A percentile compares a stretch with the other conserved stretches of the same genome.
These are phyloP conservation scores for Melanostigma gelatinosum DNA, from an alignment of 2,113 vertebrate genomes.

Conservation along the genomic window DNA sequence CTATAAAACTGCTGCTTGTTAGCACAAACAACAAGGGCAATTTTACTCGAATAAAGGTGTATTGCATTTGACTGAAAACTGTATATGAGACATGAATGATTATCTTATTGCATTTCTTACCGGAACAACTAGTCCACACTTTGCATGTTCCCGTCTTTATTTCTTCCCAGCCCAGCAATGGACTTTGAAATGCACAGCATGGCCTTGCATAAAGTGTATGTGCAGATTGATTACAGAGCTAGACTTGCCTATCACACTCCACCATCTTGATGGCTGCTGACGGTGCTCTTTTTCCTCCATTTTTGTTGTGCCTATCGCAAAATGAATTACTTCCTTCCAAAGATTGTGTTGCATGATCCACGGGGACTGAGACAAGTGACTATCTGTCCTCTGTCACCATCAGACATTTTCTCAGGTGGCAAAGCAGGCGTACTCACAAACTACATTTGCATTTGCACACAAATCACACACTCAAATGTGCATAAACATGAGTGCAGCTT, in stretches of 20 bases:
- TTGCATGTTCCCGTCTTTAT: not conserved
- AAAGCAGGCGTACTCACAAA: not conserved
- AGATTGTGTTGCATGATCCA: conserved; percentile 62
- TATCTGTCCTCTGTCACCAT: conserved; percentile 58
- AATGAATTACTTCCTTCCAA: conserved; percentile 62
- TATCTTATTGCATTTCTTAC: not conserved
- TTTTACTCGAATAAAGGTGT: not conserved
- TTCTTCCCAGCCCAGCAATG: not conserved
- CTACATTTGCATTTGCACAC: conserved; percentile 26
- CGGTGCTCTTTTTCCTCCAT: conserved; percentile 43
- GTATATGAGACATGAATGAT: conserved; percentile 1
- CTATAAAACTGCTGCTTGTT: not conserved
- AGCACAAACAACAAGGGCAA: not conserved
- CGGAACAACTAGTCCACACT: not conserved
- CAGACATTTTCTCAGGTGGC: conserved; percentile 46
- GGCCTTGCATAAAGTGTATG: conserved; percentile 51
- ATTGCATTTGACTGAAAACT: not conserved
- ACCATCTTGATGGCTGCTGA: conserved; percentile 69
- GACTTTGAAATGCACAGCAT: conserved; percentile 40
- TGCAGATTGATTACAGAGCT: conserved; percentile 62
- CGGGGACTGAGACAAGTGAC: conserved; percentile 61
- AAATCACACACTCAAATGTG: conserved; percentile 28
- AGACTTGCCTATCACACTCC: conserved; percentile 54
- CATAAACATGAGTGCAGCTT: conserved; percentile 37
- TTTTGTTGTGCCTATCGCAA: conserved; percentile 59